Percentiles rank a stretch among this genome's conserved stretches.
Conservation (phyloP, 2,797 vertebrate species). For the Centroberyx gerrardi region DNA sequence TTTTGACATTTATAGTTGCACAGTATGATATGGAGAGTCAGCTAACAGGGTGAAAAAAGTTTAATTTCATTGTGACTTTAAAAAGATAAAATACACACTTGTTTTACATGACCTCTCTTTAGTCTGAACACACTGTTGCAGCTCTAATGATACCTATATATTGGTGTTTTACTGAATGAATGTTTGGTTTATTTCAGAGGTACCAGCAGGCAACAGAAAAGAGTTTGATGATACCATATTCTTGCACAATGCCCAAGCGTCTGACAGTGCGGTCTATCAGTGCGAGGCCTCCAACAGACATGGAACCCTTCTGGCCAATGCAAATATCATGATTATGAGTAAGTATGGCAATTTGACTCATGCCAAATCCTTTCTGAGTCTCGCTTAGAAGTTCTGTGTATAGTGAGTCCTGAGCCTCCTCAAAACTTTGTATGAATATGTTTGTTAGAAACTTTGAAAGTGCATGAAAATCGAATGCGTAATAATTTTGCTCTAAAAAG, state of each 20-base stretch:
- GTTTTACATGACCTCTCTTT: not conserved
- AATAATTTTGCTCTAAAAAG: not conserved
- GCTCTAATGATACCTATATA: not conserved
- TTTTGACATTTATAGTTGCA: no score
- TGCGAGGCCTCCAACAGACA: conserved; percentile 94
- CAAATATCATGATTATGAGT: conserved; percentile 95
- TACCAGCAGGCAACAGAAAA: conserved; percentile 74
- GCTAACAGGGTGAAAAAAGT: no score
- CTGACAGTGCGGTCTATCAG: conserved; percentile 94
- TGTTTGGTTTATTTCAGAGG: conserved; percentile 66
- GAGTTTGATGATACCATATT: conserved; percentile 74
- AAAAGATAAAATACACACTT: not conserved
- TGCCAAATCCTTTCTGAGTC: not conserved
- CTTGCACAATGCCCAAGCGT: conserved; percentile 85
- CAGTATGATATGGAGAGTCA: no score
- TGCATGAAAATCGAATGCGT: not conserved
- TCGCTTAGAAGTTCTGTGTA: not conserved
- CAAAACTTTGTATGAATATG: not conserved
- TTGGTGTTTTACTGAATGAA: not conserved
- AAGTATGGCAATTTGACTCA: conserved; percentile 62
- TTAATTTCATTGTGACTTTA: not conserved
- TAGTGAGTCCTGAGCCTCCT: not conserved
- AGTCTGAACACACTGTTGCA: not conserved
- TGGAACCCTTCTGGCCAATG: conserved; percentile 91
- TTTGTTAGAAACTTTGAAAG: not conserved